phyloP scores from a whole-genome alignment of 2,888 invertebrate genomes.

The Atethmia centrago region DNA sequence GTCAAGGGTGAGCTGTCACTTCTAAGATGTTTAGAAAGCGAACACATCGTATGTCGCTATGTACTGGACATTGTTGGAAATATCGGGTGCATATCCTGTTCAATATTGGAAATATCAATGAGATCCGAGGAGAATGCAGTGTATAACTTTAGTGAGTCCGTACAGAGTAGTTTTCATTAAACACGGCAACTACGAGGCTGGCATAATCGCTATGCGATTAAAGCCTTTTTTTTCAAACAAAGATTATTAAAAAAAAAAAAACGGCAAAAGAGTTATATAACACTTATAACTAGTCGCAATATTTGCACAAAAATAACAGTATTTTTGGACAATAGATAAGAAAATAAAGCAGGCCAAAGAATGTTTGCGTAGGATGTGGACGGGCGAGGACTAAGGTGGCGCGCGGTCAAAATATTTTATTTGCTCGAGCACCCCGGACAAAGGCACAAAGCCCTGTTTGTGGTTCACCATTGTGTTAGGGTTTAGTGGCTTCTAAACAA shows the following conservation, averaged over 20 bases:
- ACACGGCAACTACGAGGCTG: no score
- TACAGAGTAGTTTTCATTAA: background rate
- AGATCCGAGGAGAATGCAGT: constrained; percentile 1
- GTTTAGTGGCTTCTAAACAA: constrained; percentile 82
- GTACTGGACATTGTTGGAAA: constrained; percentile 57
- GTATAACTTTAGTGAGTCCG: constrained; percentile 14
- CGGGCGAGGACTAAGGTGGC: constrained; percentile 65
- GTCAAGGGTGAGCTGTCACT: constrained; percentile 77
- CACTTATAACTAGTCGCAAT: constrained; percentile 1
- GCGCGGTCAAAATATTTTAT: constrained; percentile 83
- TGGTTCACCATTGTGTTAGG: constrained; percentile 79
- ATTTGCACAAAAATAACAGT: constrained; percentile 43
- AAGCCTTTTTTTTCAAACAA: no score
- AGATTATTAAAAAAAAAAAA: no score
- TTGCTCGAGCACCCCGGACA: constrained; percentile 77
- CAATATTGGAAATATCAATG: constrained; percentile 48
- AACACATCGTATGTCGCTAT: constrained; percentile 60
- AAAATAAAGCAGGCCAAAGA: constrained; percentile 57
- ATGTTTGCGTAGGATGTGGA: constrained; percentile 74
- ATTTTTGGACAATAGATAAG: constrained; percentile 55
- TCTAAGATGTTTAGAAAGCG: constrained; percentile 72
- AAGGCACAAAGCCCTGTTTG: constrained; percentile 81
- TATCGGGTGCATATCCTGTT: constrained; percentile 60
- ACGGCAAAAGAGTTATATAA: no score
- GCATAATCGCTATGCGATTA: no score